These are phyloP conservation scores for Andinoacara biseriatus DNA, from an alignment of 2,113 vertebrate species.

Conservation along the genomic window DNA sequence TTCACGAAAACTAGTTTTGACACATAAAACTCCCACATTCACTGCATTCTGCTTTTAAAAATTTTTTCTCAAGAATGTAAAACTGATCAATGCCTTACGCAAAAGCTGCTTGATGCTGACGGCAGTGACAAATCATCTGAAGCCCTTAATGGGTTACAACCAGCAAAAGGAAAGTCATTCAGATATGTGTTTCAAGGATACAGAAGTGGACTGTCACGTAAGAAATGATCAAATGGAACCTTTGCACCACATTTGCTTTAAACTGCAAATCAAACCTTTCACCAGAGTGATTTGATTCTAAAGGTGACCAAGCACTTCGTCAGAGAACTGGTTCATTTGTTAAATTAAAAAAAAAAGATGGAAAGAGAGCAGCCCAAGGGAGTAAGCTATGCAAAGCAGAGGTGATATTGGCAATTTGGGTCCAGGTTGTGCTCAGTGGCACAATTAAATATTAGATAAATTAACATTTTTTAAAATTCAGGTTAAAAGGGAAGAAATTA, in stretches of 20 bases:
- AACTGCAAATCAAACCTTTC: slow-evolving; percentile 42
- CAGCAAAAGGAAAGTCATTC: slow-evolving; percentile 26
- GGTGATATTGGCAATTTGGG: background rate
- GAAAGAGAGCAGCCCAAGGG: background rate
- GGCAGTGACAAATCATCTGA: slow-evolving; percentile 57
- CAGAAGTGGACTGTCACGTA: slow-evolving; percentile 12
- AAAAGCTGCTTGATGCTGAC: slow-evolving; percentile 6
- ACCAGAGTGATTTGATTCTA: slow-evolving; percentile 36
- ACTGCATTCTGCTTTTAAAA: background rate
- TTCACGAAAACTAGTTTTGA: slow-evolving; percentile 42
- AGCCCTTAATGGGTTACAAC: slow-evolving; percentile 42
- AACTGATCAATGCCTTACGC: slow-evolving; percentile 49
- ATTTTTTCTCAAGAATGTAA: slow-evolving; percentile 33
- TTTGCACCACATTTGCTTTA: slow-evolving; percentile 25
- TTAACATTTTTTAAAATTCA: background rate
- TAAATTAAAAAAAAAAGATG: background rate
- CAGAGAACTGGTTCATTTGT: slow-evolving; percentile 31
- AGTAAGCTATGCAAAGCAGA: background rate
- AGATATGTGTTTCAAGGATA: slow-evolving; percentile 30
- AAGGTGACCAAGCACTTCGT: slow-evolving; percentile 12
- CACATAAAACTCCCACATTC: slow-evolving; percentile 27
- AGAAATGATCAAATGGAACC: slow-evolving; percentile 41
- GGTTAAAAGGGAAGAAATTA: background rate
- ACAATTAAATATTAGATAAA: background rate
- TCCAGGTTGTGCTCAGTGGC: background rate